Base-by-base conservation (phyloP, 2,113 vertebrate species). In the Pyxicephalus adspersus region DNA sequence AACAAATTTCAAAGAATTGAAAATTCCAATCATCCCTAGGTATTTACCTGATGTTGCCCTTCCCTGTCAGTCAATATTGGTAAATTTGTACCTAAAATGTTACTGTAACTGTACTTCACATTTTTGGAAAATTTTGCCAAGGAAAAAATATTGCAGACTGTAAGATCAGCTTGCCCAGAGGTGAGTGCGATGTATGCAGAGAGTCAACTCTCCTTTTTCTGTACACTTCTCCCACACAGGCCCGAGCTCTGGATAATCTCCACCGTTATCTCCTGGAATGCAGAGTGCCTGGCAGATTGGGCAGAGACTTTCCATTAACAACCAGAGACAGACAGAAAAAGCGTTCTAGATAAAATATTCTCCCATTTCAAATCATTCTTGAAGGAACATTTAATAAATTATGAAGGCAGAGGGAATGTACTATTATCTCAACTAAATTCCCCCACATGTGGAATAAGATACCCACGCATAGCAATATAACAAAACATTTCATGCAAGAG, bases 261-360 rank as follows among this genome's bases (percentile, higher is more conserved):
- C 16, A 25, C 19, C 34, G n/a, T 70, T 70, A 51, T 70, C 66
- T 45, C 38, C 13, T 51, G 66, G 66, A 70, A 70, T 70, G 66
- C 20, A 70, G 22, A 70, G 50, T 51, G 38, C 66, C 34, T 70
- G 38, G 66, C 38, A 50, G 66, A 25, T 22, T 50, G 34, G 66
- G 64, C 64, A 67, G 7, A 22, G 34, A 67, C 64, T 67, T 70
- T 70, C 38, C 66, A 70, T 70, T 50, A 70, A 67, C 29, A 38
- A 50, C 50, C 16, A 70, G 13, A 70, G 31, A 18, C 9, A 16
- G 38, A 50, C 2, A 50, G 65, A 23, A 20, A 68, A 19, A 19
- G 19, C 50, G 57, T 22, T 1, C 22, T 60, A n/a, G 57, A 60
- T 60, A 23, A 60, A 60, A 23, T 60, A 60, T n/a, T 23, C 20